phyloP scores from a whole-genome alignment of 2,797 vertebrate genomes.

The Rhinoraja longicauda region DNA sequence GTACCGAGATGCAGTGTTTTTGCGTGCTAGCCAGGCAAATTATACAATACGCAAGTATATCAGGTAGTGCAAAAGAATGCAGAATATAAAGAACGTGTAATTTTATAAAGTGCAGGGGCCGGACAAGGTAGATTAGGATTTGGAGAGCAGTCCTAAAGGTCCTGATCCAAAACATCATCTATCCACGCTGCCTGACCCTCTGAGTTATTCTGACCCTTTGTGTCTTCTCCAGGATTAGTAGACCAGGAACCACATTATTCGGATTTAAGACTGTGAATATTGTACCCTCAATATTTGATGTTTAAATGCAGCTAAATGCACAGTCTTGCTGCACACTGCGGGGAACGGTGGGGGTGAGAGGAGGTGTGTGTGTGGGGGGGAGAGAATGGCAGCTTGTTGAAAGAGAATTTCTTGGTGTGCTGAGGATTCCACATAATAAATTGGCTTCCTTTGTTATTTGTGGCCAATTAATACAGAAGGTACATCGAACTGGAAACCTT shows the following conservation, averaged over 20 bases:
- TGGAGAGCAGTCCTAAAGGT: too few species aligned
- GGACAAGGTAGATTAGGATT: too few species aligned
- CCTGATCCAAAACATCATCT: too few species aligned
- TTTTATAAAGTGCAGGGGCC: too few species aligned
- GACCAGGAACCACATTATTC: not conserved
- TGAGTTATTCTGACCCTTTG: too few species aligned
- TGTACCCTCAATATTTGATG: not conserved
- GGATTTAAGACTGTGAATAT: slow-evolving; percentile 20
- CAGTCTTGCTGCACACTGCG: not conserved
- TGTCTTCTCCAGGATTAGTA: too few species aligned
- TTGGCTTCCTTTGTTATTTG: slow-evolving; percentile 17
- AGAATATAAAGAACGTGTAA: too few species aligned
- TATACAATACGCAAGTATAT: too few species aligned
- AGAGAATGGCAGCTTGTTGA: not conserved
- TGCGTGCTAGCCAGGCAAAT: too few species aligned
- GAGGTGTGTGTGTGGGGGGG: slow-evolving; percentile 44
- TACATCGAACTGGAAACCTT: slow-evolving; percentile 31
- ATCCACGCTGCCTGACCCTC: too few species aligned
- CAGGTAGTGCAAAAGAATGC: too few species aligned
- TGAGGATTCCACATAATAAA: slow-evolving; percentile 34
- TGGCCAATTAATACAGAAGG: slow-evolving; percentile 20
- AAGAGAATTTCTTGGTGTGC: slow-evolving; percentile 17
- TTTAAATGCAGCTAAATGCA: slow-evolving; percentile 19
- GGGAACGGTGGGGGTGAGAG: slow-evolving; percentile 26
- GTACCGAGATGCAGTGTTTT: too few species aligned